Base-by-base conservation (phyloP, 2,797 vertebrate genomes). In the Mormyrops boulengeri region DNA sequence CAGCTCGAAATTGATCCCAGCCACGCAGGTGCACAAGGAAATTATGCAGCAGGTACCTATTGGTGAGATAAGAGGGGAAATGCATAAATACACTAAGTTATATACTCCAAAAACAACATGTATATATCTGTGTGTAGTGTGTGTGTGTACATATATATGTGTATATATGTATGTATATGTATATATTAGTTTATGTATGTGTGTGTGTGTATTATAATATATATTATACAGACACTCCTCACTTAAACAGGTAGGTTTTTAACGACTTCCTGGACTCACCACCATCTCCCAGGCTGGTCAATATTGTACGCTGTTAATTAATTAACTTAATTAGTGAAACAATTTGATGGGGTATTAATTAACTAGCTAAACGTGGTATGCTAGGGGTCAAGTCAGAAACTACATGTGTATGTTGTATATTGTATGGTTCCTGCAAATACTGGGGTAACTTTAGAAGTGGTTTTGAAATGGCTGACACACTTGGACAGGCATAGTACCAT, bases 1-100 rank as follows among this genome's bases (percentile, higher is more conserved):
- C 14, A 98, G 93, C 94, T 98, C 97, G 91, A 98, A 98, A 93
- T 98, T 98, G 94, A 98, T 98, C 90, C 97, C 97, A 0, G 97
- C 97, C 89, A 98, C 97, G 14, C 97, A 98, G 0, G 97, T 98
- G 95, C 97, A 98, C 89, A 98, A 96, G 14, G 97, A 98, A 93
- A 98, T 98, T 89, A 98, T 98, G 89, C 97, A 98, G 95, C 97
- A 98, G 0, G 97, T 98, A 90, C 97, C 97, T 98, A 95, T 50
- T 55, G 87, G 41, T 22, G 87, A 66, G 85, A 87, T 12, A 53
- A 87, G 14, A 87, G 11, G 50, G 26, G n/a, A 57, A 41, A 60
- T 7, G 53, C 26, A 41, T 34, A 47, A 57, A n/a, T 41, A 60
- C 30, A n/a, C 26, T 11, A 19, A 14, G 85, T 19, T 34, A 87